Evolutionary conservation across 1,140 invertebrate species (phyloP).

Genomic region (Meloidogyne floridensis): DNA sequence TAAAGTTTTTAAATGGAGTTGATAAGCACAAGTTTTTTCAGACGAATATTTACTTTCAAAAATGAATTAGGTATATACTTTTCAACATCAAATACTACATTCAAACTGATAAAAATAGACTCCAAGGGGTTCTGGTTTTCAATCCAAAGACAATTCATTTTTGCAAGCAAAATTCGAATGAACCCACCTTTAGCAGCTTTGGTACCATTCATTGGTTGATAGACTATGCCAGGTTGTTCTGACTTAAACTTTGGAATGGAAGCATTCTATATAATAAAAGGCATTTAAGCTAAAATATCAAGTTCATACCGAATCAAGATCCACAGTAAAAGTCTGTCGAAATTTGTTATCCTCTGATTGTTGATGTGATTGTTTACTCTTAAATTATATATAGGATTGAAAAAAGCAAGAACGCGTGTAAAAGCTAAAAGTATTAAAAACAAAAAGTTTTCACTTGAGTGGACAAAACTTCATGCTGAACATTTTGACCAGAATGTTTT

Average conservation of each 20-base stretch:
- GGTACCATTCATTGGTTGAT: background rate
- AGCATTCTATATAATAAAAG: background rate
- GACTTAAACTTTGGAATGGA: background rate
- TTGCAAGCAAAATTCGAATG: too few species aligned
- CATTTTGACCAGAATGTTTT: background rate
- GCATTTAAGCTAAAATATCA: background rate
- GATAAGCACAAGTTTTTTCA: too few species aligned
- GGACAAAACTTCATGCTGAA: background rate
- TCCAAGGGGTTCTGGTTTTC: background rate
- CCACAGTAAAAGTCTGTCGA: constrained; percentile 17
- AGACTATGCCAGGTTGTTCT: background rate
- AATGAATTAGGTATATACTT: too few species aligned
- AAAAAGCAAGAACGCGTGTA: background rate
- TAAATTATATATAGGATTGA: background rate
- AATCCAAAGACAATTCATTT: too few species aligned
- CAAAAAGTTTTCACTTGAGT: background rate
- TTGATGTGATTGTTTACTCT: background rate
- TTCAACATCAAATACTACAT: too few species aligned
- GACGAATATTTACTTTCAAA: too few species aligned
- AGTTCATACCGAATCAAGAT: constrained; percentile 24
- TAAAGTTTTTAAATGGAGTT: background rate
- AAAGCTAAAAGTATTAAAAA: background rate
- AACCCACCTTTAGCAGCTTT: background rate
- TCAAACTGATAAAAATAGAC: too few species aligned
- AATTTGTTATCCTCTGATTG: background rate